Evolutionary conservation across 53 echinoderm and acorn worm species (phyloP), one percentile per base, ranked within the genome.

Genomic region (Antedon mediterranea): DNA sequence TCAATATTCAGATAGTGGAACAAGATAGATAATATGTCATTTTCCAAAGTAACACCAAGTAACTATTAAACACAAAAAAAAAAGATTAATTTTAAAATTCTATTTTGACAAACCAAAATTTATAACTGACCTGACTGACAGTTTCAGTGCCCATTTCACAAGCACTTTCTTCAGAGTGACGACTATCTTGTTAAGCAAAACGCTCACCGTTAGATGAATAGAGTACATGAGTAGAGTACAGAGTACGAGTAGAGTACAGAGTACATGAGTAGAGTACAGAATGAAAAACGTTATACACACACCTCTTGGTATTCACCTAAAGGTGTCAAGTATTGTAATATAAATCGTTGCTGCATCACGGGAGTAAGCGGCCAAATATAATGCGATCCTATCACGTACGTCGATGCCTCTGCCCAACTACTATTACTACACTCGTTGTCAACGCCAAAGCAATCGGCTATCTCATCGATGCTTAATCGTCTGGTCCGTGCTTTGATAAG

Each of bases 221-320:
- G n/a, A n/a, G n/a, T n/a, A n/a, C n/a, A n/a, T n/a, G n/a, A n/a
- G n/a, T n/a, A n/a, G n/a, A n/a, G n/a, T n/a, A n/a, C n/a, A n/a
- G n/a, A n/a, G n/a, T n/a, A n/a, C n/a, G n/a, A n/a, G n/a, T n/a
- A n/a, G n/a, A n/a, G n/a, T n/a, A n/a, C n/a, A n/a, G n/a, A n/a
- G n/a, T n/a, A n/a, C n/a, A n/a, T n/a, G n/a, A n/a, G 4, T 6
- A 37, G 4, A 37, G 4, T 37, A 37, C 37, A 37, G 4, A 37
- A 37, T 37, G 37, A 37, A n/a, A 37, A 6, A 37, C 11, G 4
- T 37, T 6, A 37, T 6, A 37, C 5, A 73, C 87, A 81, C 26
- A 98, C 98, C 88, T 98, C 98, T 79, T 98, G 98, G 78, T 98
- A 98, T 75, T 98, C 98, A 31, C 92, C 98, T 28, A 98, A 81